Percentiles rank a stretch among this genome's conserved stretches.
phyloP scores from a whole-genome alignment of 2,888 invertebrate species.

The Chymomyza amoena region DNA sequence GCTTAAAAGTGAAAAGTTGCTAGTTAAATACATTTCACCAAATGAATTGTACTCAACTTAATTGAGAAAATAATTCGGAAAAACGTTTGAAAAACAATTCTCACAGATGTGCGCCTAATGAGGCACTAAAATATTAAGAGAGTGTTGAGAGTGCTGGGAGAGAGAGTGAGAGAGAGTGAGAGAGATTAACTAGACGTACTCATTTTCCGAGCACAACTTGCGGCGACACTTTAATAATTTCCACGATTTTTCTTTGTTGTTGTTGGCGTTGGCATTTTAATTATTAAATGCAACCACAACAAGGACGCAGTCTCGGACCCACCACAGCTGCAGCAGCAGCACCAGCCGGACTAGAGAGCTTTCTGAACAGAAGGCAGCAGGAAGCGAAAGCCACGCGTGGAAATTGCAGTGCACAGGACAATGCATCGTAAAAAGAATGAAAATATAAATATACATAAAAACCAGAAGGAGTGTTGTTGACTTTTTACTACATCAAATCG shows the following conservation, averaged over 20 bases:
- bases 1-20: background rate
- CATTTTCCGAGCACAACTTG: constrained; percentile 37
- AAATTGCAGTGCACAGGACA: constrained; percentile 47
- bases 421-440: background rate
- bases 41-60: constrained; percentile 1
- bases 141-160: no score
- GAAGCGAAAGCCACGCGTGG: constrained; percentile 67
- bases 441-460: background rate
- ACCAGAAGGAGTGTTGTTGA: background rate
- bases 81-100: background rate
- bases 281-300: constrained; percentile 72
- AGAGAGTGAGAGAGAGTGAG: no score
- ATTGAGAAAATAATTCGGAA: background rate
- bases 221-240: constrained; percentile 77
- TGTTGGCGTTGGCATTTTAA: constrained; percentile 74
- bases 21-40: background rate
- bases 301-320: constrained; percentile 1
- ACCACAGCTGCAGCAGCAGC: background rate
- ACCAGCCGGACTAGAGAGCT: background rate
- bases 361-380: constrained; percentile 25
- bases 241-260: constrained; percentile 33
- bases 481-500: background rate
- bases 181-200: no score
- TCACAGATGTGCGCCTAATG: background rate
- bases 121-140: no score